Base-by-base conservation (phyloP, 1,140 invertebrate genomes). In the Leptinotarsa texana region DNA sequence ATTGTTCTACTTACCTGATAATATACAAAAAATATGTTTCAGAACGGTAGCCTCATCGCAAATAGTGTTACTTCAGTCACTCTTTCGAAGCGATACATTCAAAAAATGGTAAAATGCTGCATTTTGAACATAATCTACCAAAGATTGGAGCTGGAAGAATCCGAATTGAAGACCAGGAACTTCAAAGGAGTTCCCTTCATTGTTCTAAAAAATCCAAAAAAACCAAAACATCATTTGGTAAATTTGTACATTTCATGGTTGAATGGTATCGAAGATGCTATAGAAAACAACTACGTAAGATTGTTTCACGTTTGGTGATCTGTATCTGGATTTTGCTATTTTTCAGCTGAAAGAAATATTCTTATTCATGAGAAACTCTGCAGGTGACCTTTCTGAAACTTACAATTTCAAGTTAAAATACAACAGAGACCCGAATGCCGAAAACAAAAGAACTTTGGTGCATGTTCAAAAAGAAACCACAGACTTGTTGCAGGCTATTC, bases 191-290 rank as follows among this genome's bases (percentile, higher is more conserved):
- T 65, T 21, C 63, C 63, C 17, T 65, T 65, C 21, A 21, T 65
- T 33, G 63, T 65, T 33, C 27, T 65, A 8, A 65, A 22, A 33
- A 65, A 33, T 11, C 17, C 21, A 3, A 65, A 65, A 13, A 65
- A 22, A 5, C 13, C 21, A 3, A 65, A 65, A 22, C 17, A 65
- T 65, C 63, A 17, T 13, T 15, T 65, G 15, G 1, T 65, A 33
- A 65, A n/a, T 65, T 24, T 65, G 21, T 65, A 65, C 27, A n/a
- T 65, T 65, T 65, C 17, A 4, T 65, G 63, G 63, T 18, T 65
- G 13, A 3, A 13, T 13, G 63, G 63, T 33, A 65, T 65, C 22
- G 63, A 22, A 65, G 22, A 65, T 13, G 63, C 63, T 15, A 21
- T 65, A 13, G 27, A 65, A 21, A 24, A 33, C 13, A 65, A 65